Evolutionary conservation across 2,113 vertebrate species (phyloP), one percentile per base, ranked within the genome.

Genomic region (Monopterus albus): DNA sequence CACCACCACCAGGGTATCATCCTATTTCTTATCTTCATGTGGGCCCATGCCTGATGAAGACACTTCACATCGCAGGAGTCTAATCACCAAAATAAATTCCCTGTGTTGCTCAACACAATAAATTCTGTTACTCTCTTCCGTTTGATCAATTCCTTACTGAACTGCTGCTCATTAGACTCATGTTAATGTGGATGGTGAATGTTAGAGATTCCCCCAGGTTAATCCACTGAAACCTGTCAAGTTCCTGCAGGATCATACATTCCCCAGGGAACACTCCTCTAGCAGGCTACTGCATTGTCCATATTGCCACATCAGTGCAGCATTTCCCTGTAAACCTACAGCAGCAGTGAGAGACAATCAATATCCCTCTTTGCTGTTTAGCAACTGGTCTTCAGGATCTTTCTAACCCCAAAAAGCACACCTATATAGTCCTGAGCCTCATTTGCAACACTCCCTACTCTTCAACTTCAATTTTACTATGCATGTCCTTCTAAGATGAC

Each of bases 281-380:
- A 4, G 28, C n/a, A n/a, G n/a, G n/a, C n/a, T 35, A 14, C 2
- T 21, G 52, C 10, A 18, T 49, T 51, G 47, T 61, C 23, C 21
- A 43, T 68, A 67, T 35, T 57, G 52, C n/a, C n/a, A n/a, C n/a
- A n/a, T n/a, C 29, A 23, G 10, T 33, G 10, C 17, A 67, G 4
- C 20, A 11, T 52, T 52, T 59, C 20, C 53, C 53, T 51, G 20
- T 18, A 57, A 71, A 49, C n/a, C 25, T 36, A 5, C 72, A 75
- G 61, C 7, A 71, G 43, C 61, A 66, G 53, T 35, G 8, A 57
- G 36, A 72, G 46, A 40, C 23, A 61, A 81, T 75, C 57, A 71
- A 64, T 53, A 38, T 23, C 17, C 17, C 25, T 36, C 36, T 56
- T 21, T 60, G 47, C 51, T 64, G 39, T 5, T 29, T 29, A 40